These are phyloP conservation scores for Danio choprae DNA, from an alignment of 2,797 vertebrate species.

Conservation along the genomic window DNA sequence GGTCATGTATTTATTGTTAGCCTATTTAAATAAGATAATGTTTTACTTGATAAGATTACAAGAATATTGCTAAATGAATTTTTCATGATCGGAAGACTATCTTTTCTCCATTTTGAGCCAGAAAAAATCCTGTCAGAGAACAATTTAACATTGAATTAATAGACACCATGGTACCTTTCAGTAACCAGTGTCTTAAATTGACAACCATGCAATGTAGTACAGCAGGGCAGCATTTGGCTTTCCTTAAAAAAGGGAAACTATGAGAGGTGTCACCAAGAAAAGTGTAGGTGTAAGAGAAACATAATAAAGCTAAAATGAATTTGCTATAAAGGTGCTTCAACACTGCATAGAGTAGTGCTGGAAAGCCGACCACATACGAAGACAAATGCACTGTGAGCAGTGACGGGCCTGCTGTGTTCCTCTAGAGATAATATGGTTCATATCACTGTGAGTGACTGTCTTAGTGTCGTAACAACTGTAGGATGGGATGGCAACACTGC, in stretches of 20 bases:
- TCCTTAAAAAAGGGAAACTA: slow-evolving; percentile 3
- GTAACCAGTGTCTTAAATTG: neutral
- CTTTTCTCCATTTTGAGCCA: too few species aligned
- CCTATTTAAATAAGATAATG: too few species aligned
- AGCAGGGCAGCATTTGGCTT: neutral
- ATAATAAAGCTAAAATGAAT: slow-evolving; percentile 54
- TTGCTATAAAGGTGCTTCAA: slow-evolving; percentile 43
- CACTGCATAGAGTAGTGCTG: slow-evolving; percentile 34
- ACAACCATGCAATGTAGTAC: neutral
- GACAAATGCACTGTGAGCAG: slow-evolving; percentile 56
- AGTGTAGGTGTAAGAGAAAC: slow-evolving; percentile 48
- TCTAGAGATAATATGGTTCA: slow-evolving; percentile 59
- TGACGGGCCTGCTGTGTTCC: slow-evolving; percentile 53
- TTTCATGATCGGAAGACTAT: too few species aligned
- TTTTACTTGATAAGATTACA: too few species aligned
- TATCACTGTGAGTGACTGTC: slow-evolving; percentile 57
- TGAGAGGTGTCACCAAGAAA: slow-evolving; percentile 54
- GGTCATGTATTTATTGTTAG: too few species aligned
- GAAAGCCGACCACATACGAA: slow-evolving; percentile 53
- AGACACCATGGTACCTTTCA: neutral
- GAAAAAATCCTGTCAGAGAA: too few species aligned
- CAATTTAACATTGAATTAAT: too few species aligned
- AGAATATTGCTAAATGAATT: too few species aligned
- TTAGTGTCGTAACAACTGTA: slow-evolving; percentile 32
- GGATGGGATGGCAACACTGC: slow-evolving; percentile 49